Evolutionary conservation across 2,888 invertebrate genomes (phyloP).

Genomic region (Aphodius granarius): DNA sequence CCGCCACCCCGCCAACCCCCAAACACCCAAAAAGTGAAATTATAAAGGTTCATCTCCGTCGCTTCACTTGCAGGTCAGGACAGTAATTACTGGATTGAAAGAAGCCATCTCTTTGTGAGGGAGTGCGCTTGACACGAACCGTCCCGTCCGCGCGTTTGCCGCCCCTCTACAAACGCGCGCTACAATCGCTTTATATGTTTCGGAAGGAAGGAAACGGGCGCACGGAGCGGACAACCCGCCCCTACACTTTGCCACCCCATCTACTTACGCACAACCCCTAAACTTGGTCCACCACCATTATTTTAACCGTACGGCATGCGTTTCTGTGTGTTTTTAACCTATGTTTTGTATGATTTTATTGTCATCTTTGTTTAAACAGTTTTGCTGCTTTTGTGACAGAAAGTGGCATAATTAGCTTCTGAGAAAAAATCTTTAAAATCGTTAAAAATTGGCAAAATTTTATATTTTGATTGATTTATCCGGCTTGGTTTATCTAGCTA

Average conservation of each 20-base stretch:
- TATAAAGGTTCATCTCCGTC: slow-evolving; percentile 37
- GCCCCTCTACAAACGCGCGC: neutral
- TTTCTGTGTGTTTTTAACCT: neutral
- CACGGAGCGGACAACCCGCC: slow-evolving; percentile 8
- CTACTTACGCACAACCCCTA: neutral
- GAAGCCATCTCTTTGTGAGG: slow-evolving; percentile 50
- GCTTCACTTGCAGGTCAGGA: slow-evolving; percentile 46
- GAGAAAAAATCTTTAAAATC: too few relatives aligned
- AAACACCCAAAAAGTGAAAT: slow-evolving; percentile 26
- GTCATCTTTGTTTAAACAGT: too few relatives aligned
- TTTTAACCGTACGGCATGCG: neutral
- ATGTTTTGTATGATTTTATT: too few relatives aligned
- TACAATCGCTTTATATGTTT: slow-evolving; percentile 50
- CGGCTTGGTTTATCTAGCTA: too few relatives aligned
- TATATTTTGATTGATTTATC: too few relatives aligned
- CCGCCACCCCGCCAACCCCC: too few relatives aligned
- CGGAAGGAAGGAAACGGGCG: slow-evolving; percentile 47
- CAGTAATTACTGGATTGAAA: slow-evolving; percentile 50
- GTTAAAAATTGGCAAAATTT: too few relatives aligned
- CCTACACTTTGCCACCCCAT: slow-evolving; percentile 1
- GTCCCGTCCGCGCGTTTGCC: slow-evolving; percentile 15
- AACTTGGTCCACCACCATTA: neutral
- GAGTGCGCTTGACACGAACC: slow-evolving; percentile 47
- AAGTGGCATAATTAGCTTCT: too few relatives aligned
- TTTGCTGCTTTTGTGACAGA: too few relatives aligned